These are phyloP conservation scores for Drosophila anomalipes DNA, from an alignment of 2,888 invertebrate species.

Conservation along the genomic window DNA sequence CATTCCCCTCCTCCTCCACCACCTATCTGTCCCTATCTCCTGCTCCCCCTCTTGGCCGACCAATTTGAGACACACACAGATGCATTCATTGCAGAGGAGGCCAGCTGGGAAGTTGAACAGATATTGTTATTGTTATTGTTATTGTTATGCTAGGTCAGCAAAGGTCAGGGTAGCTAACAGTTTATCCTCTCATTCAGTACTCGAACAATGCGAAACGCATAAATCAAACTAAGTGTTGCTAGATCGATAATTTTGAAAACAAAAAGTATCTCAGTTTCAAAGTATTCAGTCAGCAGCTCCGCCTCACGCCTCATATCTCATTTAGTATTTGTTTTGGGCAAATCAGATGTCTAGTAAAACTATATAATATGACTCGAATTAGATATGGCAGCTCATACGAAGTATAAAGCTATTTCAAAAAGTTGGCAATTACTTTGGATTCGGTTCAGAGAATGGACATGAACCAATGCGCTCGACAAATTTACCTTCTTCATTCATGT, in stretches of 20 bases:
- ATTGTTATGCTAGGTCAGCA: conserved; percentile 31
- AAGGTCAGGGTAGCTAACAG: not conserved
- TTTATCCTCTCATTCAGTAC: not conserved
- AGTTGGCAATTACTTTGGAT: too few relatives aligned
- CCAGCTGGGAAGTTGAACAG: conserved; percentile 9
- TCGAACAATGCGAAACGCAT: not conserved
- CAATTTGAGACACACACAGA: not conserved
- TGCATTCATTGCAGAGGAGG: conserved; percentile 1
- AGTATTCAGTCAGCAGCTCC: not conserved
- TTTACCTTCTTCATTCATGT: not conserved
- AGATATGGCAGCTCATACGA: too few relatives aligned
- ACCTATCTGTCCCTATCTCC: not conserved
- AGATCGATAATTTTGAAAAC: not conserved
- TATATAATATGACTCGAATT: too few relatives aligned
- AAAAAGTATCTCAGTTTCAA: not conserved
- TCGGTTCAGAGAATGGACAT: not conserved
- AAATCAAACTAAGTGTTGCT: not conserved
- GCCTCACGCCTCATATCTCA: not conserved
- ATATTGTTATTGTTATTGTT: too few relatives aligned
- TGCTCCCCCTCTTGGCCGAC: not conserved
- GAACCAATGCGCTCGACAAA: not conserved
- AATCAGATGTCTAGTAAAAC: not conserved
- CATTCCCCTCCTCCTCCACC: not conserved
- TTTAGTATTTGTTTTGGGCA: not conserved
- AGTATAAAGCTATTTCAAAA: too few relatives aligned